Conservation (phyloP, 2,797 vertebrate genomes). For the Protonibea diacanthus region DNA sequence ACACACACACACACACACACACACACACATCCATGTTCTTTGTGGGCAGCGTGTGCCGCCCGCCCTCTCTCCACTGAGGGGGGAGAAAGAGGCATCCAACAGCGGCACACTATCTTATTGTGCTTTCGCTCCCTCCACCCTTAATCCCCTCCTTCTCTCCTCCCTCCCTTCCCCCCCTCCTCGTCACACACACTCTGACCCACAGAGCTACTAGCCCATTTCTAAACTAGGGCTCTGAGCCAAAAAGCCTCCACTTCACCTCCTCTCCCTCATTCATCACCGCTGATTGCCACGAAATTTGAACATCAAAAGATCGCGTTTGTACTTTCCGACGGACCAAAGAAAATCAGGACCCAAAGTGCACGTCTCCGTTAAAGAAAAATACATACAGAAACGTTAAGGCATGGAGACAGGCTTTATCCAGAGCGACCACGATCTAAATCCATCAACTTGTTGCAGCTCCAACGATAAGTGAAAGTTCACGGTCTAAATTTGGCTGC, state of each 20-base stretch:
- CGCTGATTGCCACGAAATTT: slow-evolving; percentile 50
- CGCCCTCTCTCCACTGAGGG: slow-evolving; percentile 1
- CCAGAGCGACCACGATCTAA: too few relatives aligned
- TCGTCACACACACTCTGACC: slow-evolving; percentile 1
- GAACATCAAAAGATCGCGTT: slow-evolving; percentile 57
- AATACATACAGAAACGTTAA: not conserved
- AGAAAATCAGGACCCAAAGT: not conserved
- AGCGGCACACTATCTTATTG: slow-evolving; percentile 49
- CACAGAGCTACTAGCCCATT: slow-evolving; percentile 31
- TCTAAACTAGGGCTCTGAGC: slow-evolving; percentile 22
- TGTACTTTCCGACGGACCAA: slow-evolving; percentile 13
- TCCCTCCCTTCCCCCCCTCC: not conserved
- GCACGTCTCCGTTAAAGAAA: slow-evolving; percentile 4
- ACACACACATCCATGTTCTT: slow-evolving; percentile 35
- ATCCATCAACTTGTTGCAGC: too few relatives aligned
- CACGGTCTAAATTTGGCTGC: too few relatives aligned
- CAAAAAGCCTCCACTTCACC: slow-evolving; percentile 42
- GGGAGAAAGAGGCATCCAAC: slow-evolving; percentile 22
- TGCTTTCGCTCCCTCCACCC: slow-evolving; percentile 30
- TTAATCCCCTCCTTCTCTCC: slow-evolving; percentile 39
- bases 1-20: slow-evolving; percentile 11
- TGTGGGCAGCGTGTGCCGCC: slow-evolving; percentile 65
- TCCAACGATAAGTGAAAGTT: too few relatives aligned
- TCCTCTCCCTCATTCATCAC: slow-evolving; percentile 53
- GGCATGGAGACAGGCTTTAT: not conserved